Conservation (phyloP, 2,888 invertebrate genomes). For the Pristionchus mayeri region DNA sequence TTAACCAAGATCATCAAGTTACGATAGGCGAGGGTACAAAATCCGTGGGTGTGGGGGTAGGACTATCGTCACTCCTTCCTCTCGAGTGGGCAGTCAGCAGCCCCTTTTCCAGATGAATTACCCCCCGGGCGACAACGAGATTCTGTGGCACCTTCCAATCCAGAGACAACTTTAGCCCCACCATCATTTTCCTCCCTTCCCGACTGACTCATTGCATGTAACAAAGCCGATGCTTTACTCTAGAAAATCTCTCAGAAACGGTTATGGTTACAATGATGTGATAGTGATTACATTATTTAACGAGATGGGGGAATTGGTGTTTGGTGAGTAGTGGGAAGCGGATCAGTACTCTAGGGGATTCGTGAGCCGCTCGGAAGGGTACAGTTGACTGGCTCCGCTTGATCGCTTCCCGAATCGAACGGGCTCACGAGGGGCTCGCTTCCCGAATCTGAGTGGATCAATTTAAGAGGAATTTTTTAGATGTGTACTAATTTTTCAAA, state of each 20-base stretch:
- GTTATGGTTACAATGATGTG: not conserved
- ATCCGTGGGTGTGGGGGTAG: not conserved
- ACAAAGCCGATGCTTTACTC: conserved; percentile 38
- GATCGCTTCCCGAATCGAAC: conserved; percentile 69
- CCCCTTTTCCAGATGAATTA: conserved; percentile 30
- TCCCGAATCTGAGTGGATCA: conserved; percentile 64
- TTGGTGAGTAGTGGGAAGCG: not conserved
- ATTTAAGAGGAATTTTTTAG: too few relatives aligned
- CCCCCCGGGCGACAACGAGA: not conserved
- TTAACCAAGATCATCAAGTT: not conserved
- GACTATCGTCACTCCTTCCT: not conserved
- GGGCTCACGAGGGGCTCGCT: conserved; percentile 74
- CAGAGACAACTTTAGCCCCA: not conserved
- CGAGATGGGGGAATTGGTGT: not conserved
- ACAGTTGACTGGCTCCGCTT: not conserved
- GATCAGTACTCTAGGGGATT: not conserved
- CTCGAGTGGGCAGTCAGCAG: not conserved
- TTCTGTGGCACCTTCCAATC: not conserved
- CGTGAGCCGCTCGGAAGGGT: not conserved
- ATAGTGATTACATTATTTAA: not conserved
- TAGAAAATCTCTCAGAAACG: not conserved
- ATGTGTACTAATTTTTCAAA: too few relatives aligned
- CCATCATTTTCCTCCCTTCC: not conserved
- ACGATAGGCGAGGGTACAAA: not conserved
- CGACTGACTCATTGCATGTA: not conserved